phyloP scores from a whole-genome alignment of 2,113 vertebrate species.

The Tupaia tana region DNA sequence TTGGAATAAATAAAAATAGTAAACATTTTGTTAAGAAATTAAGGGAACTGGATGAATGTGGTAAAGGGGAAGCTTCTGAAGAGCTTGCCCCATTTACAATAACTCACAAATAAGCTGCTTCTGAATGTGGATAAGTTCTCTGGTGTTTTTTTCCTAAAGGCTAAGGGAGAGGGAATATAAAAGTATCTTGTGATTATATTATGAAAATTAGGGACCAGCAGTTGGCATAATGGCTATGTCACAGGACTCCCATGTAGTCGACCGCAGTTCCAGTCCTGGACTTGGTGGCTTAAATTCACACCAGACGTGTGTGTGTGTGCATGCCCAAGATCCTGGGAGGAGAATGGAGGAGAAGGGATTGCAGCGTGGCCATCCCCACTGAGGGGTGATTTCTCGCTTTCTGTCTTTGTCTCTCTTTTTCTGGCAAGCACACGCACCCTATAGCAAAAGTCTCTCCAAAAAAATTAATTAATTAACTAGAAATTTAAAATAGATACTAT shows the following conservation, averaged over 20 bases:
- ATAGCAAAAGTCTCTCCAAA: too few species aligned
- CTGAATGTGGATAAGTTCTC: neutral
- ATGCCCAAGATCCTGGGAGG: too few species aligned
- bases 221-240: too few species aligned
- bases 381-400: too few species aligned
- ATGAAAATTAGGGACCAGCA: neutral
- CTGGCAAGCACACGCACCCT: too few species aligned
- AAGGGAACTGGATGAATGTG: neutral
- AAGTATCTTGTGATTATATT: conserved; percentile 14
- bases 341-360: too few species aligned
- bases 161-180: neutral
- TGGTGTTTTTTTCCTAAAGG: neutral
- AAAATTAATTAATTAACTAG: neutral
- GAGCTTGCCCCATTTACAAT: neutral
- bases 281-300: too few species aligned
- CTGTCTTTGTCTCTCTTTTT: too few species aligned
- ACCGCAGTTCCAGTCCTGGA: too few species aligned
- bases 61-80: neutral
- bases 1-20: conserved; percentile 41
- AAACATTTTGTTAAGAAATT: neutral
- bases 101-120: neutral
- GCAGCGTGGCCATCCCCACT: too few species aligned
- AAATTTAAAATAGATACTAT: conserved; percentile 35
- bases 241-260: too few species aligned
- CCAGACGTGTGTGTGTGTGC: too few species aligned